Base-by-base conservation (phyloP, 2,888 invertebrate species). In the Polyommatus iphigenia region DNA sequence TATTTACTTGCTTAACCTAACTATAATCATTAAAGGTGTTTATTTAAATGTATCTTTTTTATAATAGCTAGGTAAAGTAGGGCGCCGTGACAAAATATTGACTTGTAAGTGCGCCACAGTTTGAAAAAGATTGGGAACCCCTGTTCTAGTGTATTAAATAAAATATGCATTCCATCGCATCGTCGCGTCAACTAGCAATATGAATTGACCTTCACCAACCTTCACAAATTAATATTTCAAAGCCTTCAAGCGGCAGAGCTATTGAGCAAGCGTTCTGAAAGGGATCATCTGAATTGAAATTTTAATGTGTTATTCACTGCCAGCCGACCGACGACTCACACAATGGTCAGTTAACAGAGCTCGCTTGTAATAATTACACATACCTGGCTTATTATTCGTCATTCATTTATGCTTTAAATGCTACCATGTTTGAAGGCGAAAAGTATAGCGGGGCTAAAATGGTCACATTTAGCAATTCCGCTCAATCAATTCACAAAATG, bases 231-330 rank as follows among this genome's bases (percentile, higher is more conserved):
- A 24, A 75, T 54, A 75, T 75, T 54, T 75, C 6, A 29, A 75
- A 15, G 75, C 50, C 50, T 18, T 54, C 54, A 54, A 54, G 54
- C 54, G 54, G 24, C 54, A 75, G 29, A 50, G 29, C 29, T 54
- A 75, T 50, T 54, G 24, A 75, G 29, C 75, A 54, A 75, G 29
- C 75, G 75, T 29, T 73, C 50, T 75, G 29, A 75, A 75, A 75
- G 75, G 29, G 54, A 54, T 75, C 75, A 75, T 13, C 54, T 75
- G 75, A 75, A 75, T 75, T 75, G 75, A 75, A 75, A 54, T 8
- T 75, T 75, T 75, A 75, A 75, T 75, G 50, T 75, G 54, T 75
- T 18, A 75, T 75, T 75, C 54, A 54, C 7, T 29, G 75, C 75
- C 75, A 75, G 20, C 75, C 50, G 50, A 54, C 54, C 75, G 75